Evolutionary conservation across 2,888 invertebrate species (phyloP), one percentile per base, ranked within the genome.

Genomic region (Rotaria socialis): DNA sequence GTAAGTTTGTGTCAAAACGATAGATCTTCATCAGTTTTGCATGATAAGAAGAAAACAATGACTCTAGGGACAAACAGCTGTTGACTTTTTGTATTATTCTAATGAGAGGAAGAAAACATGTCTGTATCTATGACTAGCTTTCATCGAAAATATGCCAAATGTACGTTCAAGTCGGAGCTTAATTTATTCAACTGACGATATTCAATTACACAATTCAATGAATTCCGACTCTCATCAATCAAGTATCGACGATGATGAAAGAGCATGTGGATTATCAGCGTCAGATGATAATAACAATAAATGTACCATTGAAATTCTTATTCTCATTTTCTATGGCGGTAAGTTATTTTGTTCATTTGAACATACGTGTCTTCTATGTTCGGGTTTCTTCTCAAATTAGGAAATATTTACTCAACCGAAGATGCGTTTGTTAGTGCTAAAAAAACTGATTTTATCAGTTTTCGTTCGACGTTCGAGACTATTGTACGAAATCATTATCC

Each of bases 401-500:
- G 80, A 47, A 80, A 80, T 80, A 47, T 80, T 1, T 80, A n/a
- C 47, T 80, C 80, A 10, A 80, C 80, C 2, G 80, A 80, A 47
- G 80, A 80, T 47, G n/a, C 24, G 6, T 80, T 80, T n/a, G 35
- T 47, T 3, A 80, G 80, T 47, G 80, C 96, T 47, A 97, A 96
- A 91, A 95, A 96, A 91, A 96, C 96, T 4, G 97, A 98, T 92
- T 94, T 96, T 24, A 95, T 95, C 85, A 97, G 97, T 80, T 95
- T 98, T 90, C 94, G 95, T 90, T 95, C 96, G 86, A 96, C 97
- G 84, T 95, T 99, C 90, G 97, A 98, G 91, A 94, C 94, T 22
- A 96, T 99, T 27, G 95, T 97, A 94, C 94, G 95, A 86, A 95
- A 96, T 90, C 97, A 99, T 92, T 99, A 99, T 92, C 96, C 96